Conservation (phyloP, 2,888 invertebrate genomes). For the Aphodius sticticus region DNA sequence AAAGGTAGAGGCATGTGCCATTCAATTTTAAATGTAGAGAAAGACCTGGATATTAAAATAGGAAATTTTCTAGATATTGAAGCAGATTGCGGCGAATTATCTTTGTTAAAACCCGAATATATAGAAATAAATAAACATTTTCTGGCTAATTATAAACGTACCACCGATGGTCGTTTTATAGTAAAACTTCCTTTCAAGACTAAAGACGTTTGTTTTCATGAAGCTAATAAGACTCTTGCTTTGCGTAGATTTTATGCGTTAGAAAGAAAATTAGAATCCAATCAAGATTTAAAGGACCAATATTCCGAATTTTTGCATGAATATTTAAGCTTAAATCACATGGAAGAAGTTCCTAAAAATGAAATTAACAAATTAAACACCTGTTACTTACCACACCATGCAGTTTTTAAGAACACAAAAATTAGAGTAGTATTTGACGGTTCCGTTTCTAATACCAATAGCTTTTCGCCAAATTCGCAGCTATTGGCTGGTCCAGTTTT, state of each 20-base stretch:
- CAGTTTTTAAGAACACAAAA: neutral
- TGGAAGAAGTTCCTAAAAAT: neutral
- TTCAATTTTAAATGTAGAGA: neutral
- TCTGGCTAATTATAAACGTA: neutral
- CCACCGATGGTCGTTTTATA: slow-evolving; percentile 4
- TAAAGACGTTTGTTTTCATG: neutral
- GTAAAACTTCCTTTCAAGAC: neutral
- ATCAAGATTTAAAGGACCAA: neutral
- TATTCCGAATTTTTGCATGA: neutral
- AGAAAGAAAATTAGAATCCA: too few relatives aligned
- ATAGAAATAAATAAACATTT: neutral
- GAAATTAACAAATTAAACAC: neutral
- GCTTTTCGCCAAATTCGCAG: neutral
- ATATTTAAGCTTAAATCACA: neutral
- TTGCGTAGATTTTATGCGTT: too few relatives aligned
- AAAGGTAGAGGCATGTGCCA: neutral
- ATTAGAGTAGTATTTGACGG: neutral
- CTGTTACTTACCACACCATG: neutral
- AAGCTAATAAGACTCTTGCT: neutral
- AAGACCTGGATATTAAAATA: neutral
- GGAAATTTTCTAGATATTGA: neutral
- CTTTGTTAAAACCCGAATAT: neutral
- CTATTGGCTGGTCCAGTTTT: slow-evolving; percentile 42
- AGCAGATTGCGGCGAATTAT: neutral
- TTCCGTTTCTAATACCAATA: neutral